These are phyloP conservation scores for Orchestia grillus DNA, from an alignment of 1,140 invertebrate genomes.

Conservation along the genomic window DNA sequence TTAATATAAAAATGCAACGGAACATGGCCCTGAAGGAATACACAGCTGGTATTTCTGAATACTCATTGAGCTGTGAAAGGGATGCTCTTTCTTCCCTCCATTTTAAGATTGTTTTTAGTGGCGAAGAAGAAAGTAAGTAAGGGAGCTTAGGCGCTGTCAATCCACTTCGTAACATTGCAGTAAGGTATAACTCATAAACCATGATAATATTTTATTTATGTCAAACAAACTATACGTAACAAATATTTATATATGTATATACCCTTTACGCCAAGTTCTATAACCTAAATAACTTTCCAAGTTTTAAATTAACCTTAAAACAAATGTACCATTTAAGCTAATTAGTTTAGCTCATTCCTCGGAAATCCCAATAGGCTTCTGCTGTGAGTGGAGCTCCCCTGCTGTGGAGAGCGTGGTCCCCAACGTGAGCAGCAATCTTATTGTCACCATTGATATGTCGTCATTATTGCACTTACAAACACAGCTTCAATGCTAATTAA, in stretches of 20 bases:
- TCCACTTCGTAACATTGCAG: neutral
- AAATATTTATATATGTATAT: neutral
- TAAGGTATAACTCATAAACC: neutral
- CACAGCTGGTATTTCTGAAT: neutral
- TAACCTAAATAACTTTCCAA: neutral
- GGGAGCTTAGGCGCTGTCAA: neutral
- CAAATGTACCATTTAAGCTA: neutral
- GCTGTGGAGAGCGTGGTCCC: neutral
- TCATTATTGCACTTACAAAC: neutral
- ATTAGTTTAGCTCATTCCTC: neutral
- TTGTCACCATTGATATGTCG: slow-evolving; percentile 1
- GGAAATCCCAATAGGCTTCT: neutral
- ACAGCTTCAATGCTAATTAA: neutral
- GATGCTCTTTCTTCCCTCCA: neutral
- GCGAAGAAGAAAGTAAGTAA: neutral
- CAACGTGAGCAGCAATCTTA: neutral
- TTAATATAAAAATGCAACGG: neutral
- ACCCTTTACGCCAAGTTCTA: neutral
- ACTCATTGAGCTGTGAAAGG: neutral
- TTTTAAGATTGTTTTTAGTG: neutral
- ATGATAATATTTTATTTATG: neutral
- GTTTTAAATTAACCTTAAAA: neutral
- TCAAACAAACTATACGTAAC: neutral
- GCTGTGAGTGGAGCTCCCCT: neutral
- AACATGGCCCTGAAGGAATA: neutral